Evolutionary conservation across 2,888 invertebrate genomes (phyloP).

Genomic region (Belgica antarctica): DNA sequence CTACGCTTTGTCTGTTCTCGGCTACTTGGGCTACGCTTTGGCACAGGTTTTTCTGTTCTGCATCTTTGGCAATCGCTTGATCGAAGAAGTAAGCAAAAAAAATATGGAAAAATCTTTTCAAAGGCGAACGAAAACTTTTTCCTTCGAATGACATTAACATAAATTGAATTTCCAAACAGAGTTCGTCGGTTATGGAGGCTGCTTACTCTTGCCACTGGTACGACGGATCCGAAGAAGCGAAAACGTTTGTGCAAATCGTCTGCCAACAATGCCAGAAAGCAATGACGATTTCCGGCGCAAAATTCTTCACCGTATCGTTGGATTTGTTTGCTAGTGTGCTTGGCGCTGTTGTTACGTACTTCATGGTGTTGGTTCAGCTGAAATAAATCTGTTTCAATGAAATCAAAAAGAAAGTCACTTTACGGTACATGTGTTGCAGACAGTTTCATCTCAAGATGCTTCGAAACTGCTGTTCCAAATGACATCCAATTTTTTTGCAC

Average conservation of each 20-base stretch:
- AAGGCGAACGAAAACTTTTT: slow-evolving; percentile 10
- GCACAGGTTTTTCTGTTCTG: slow-evolving; percentile 86
- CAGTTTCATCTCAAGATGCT: too few species aligned
- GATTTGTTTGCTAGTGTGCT: slow-evolving; percentile 83
- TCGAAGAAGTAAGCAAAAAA: slow-evolving; percentile 77
- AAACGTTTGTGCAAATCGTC: slow-evolving; percentile 86
- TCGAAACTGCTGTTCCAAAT: too few species aligned
- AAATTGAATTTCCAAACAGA: slow-evolving; percentile 60
- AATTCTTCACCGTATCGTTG: slow-evolving; percentile 83
- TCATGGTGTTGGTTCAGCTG: slow-evolving; percentile 87
- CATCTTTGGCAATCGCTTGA: slow-evolving; percentile 80
- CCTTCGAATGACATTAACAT: slow-evolving; percentile 37
- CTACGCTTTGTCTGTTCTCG: slow-evolving; percentile 74
- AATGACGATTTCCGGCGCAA: slow-evolving; percentile 76
- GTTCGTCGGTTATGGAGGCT: slow-evolving; percentile 88
- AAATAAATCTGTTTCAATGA: slow-evolving; percentile 58
- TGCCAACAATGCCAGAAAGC: slow-evolving; percentile 89
- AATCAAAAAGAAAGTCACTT: slow-evolving; percentile 16
- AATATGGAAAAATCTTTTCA: too few species aligned
- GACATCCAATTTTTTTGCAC: too few species aligned
- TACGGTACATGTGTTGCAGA: too few species aligned
- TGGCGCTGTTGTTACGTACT: slow-evolving; percentile 84
- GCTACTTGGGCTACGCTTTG: slow-evolving; percentile 75
- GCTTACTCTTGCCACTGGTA: slow-evolving; percentile 90
- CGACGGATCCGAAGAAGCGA: slow-evolving; percentile 85